phyloP scores from a whole-genome alignment of 2,113 vertebrate species.

The Python bivittatus region DNA sequence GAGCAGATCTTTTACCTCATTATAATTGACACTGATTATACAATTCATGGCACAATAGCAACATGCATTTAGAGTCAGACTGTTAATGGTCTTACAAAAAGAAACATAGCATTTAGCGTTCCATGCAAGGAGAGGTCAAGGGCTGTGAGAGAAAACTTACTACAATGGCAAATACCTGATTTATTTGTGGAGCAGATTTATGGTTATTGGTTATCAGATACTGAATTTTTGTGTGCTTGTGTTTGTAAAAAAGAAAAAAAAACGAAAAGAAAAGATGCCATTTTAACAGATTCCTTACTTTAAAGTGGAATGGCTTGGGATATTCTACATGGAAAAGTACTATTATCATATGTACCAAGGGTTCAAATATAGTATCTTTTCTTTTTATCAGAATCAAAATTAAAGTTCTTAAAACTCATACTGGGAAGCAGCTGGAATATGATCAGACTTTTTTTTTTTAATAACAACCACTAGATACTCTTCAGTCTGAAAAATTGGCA shows the following conservation, averaged over 20 bases:
- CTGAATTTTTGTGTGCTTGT: not conserved
- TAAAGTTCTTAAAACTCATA: not conserved
- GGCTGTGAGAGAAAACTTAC: not conserved
- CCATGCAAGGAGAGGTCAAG: not conserved
- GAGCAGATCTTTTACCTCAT: not conserved
- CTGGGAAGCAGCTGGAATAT: not conserved
- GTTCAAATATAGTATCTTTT: not conserved
- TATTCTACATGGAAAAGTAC: not conserved
- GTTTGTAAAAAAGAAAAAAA: not conserved
- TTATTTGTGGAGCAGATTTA: constrained; percentile 11
- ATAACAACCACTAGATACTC: not conserved
- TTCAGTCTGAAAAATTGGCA: not conserved
- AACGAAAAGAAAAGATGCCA: not conserved
- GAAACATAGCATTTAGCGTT: not conserved
- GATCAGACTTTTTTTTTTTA: not conserved
- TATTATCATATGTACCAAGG: not conserved
- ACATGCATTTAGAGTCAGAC: not conserved
- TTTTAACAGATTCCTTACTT: constrained; percentile 14
- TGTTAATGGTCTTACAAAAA: constrained; percentile 11
- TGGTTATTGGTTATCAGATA: constrained; percentile 7
- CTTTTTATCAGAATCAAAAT: not conserved
- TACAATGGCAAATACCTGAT: constrained; percentile 7
- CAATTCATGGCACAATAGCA: constrained; percentile 3
- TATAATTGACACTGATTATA: not conserved
- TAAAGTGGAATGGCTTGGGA: not conserved